Evolutionary conservation across 2,797 vertebrate species (phyloP), one percentile per base, ranked within the genome.

Genomic region (Phylloscopus collybita): DNA sequence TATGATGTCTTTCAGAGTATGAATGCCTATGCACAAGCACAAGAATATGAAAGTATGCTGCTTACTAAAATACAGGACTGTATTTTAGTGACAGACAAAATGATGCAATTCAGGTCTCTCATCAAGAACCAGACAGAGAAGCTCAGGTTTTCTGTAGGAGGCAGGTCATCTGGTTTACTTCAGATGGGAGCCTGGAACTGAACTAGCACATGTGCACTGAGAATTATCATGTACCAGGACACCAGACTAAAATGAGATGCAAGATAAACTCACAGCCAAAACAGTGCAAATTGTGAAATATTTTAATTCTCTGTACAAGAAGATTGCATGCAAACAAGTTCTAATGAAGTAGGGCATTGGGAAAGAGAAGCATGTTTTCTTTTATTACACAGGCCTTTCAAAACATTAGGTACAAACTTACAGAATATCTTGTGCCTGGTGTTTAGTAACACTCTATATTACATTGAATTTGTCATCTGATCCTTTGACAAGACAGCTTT

Each of bases 11-110:
- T 61, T 16, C 81, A 78, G 42, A 87, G 32, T 10, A 60, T 1
- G 1, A 78, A 54, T 2, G 4, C 5, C 20, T 32, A 30, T 3
- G 0, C 16, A 54, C 4, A 8, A 8, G 6, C 36, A 64, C 1
- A 2, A 51, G 27, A 83, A 60, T 25, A 69, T 7, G 4, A 7
- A 89, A 61, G 6, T 5, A 14, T 11, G 8, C 62, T 15, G 29
- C 27, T 38, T 65, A 61, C 23, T 72, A 47, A 86, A 86, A 87
- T 7, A 21, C 79, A 86, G 25, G 25, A 51, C 21, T 40, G 11
- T 59, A 34, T 34, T 34, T 34, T 34, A 34, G 19, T 22, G 17
- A 59, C 3, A 89, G 36, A 21, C 22, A 73, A 79, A 88, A 73
- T 5, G 0, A 59, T 14, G 9, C 2, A 40, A 49, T 56, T 88